Base-by-base conservation (phyloP, 2,113 vertebrate species). In the Odontophorus gujanensis region DNA sequence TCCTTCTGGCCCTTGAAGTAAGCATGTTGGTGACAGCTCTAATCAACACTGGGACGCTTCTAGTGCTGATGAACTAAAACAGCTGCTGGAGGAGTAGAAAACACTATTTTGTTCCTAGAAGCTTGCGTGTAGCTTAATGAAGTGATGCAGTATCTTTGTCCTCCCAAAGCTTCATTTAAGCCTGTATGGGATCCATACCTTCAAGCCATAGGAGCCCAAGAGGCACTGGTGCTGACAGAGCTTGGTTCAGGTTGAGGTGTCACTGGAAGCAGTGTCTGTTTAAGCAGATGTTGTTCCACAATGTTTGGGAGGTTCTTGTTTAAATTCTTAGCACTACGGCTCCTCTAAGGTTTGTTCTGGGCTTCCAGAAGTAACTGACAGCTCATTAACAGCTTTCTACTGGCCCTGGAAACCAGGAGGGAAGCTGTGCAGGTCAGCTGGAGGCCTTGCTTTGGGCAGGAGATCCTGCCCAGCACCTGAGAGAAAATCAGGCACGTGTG, bases 381-480 rank as follows among this genome's bases (percentile, higher is more conserved):
- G 84, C 45, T 95, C 78, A 74, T 80, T 77, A 92, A 67, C 59
- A 85, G 55, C 53, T 91, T 62, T 92, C 78, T 75, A 71, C 67
- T 47, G 81, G 63, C 42, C 12, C 55, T 82, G 67, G 81, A 82
- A 93, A 14, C 22, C 6, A 8, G 3, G 45, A 90, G 34, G 26
- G 65, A 80, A 86, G 42, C 63, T 67, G 74, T 24, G 7, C 10
- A 2, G 53, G 67, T 51, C 69, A 43, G 25, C 26, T 50, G 24
- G 25, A 87, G 45, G 24, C 38, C 45, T 68, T 42, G 14, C 55
- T 69, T 80, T 89, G 38, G 79, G 72, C 63, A 57, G 65, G 72
- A 61, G 25, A 36, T 18, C 2, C 7, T 66, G 11, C n/a, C 7
- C 71, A 67, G 80, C 78, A 61, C 9, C 13, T 34, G 13, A 66